These are phyloP conservation scores for Drosophila meridionalis DNA, from an alignment of 2,888 invertebrate genomes.

Conservation along the genomic window DNA sequence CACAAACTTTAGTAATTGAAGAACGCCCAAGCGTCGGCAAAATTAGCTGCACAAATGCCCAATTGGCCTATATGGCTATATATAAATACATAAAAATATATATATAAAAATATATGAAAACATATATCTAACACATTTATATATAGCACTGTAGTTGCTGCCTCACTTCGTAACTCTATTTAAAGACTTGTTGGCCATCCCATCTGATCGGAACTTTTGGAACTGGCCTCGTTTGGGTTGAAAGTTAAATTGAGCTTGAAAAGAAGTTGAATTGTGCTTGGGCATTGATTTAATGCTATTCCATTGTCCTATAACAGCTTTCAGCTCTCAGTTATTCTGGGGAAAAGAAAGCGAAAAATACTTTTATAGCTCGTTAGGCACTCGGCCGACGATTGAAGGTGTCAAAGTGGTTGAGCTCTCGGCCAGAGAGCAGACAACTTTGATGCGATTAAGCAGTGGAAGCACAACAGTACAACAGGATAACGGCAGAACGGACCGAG, in stretches of 20 bases:
- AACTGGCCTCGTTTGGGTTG: neutral
- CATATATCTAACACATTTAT: neutral
- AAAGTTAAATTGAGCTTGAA: slow-evolving; percentile 24
- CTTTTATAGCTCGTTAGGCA: slow-evolving; percentile 8
- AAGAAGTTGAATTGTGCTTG: neutral
- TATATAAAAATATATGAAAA: neutral
- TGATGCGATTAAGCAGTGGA: neutral
- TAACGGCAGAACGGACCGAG: no score
- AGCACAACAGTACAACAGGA: neutral
- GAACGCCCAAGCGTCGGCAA: slow-evolving; percentile 49
- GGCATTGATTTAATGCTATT: slow-evolving; percentile 18
- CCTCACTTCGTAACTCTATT: neutral
- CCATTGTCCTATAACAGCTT: neutral
- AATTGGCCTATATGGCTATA: slow-evolving; percentile 38
- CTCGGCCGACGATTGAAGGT: neutral
- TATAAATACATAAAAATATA: neutral
- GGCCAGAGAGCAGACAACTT: neutral
- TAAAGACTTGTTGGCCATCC: neutral
- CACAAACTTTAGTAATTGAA: slow-evolving; percentile 75
- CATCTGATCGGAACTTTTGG: neutral
- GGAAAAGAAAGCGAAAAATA: neutral
- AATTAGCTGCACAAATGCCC: slow-evolving; percentile 59
- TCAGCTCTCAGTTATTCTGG: neutral
- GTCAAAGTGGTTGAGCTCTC: neutral
- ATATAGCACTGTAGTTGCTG: neutral